Percentiles rank a stretch among this genome's conserved stretches.
Evolutionary conservation across 2,797 vertebrate species (phyloP).

Genomic region (Periophthalmus magnuspinnatus): DNA sequence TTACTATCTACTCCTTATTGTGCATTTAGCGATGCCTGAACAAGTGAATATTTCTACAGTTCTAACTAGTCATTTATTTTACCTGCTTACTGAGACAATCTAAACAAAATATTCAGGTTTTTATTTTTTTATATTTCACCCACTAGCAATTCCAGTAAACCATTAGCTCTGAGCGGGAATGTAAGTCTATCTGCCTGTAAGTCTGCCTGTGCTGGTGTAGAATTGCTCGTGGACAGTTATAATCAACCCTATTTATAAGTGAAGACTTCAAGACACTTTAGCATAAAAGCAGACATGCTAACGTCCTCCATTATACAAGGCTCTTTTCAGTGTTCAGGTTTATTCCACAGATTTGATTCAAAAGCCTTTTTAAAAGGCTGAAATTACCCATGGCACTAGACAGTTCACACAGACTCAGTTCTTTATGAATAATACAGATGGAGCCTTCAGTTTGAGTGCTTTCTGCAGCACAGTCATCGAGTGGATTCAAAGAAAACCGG

Average conservation of each 20-base stretch:
- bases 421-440: background rate
- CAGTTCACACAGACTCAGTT: background rate
- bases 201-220: conserved; percentile 19
- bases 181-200: conserved; percentile 17
- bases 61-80: too few species aligned
- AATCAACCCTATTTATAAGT: conserved; percentile 7
- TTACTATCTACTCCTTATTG: too few species aligned
- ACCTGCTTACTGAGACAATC: too few species aligned
- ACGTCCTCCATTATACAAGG: background rate
- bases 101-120: too few species aligned
- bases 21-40: too few species aligned
- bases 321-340: background rate
- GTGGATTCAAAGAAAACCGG: background rate
- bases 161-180: background rate
- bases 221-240: conserved; percentile 31
- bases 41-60: too few species aligned
- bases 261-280: background rate
- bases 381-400: background rate
- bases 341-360: background rate
- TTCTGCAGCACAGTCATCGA: background rate
- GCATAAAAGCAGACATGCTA: background rate
- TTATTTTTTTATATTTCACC: background rate
- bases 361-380: background rate
- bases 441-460: conserved; percentile 6
- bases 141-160: background rate